Evolutionary conservation across 1,140 invertebrate genomes (phyloP).

Genomic region (Sinella curviseta): DNA sequence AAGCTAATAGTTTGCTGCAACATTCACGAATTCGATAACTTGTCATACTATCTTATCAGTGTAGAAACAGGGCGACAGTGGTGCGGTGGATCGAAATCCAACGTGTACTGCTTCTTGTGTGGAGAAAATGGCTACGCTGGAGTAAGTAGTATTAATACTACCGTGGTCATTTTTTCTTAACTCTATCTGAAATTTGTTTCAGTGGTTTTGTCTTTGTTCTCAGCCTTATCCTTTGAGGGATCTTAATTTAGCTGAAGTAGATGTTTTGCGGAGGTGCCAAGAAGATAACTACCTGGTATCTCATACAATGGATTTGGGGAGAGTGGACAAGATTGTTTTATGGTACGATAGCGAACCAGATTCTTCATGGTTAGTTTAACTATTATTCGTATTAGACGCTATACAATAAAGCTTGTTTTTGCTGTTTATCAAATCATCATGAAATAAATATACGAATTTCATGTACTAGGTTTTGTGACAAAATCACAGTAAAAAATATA

Average conservation of each 20-base stretch:
- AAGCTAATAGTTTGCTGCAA: not conserved
- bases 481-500: not conserved
- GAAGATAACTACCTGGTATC: conserved; percentile 9
- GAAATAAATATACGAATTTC: not conserved
- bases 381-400: too few species aligned
- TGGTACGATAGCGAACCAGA: not conserved
- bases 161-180: conserved; percentile 8
- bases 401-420: not conserved
- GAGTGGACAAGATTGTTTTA: not conserved
- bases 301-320: not conserved
- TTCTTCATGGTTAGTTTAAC: too few species aligned
- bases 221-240: conserved; percentile 1
- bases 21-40: not conserved
- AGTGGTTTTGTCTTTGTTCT: not conserved
- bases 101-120: not conserved
- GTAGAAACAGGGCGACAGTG: not conserved
- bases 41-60: not conserved
- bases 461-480: conserved; percentile 5
- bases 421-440: not conserved
- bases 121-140: not conserved
- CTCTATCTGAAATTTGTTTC: not conserved
- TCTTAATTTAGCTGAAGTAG: not conserved
- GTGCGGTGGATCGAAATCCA: not conserved
- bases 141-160: not conserved
- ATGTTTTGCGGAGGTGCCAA: not conserved